Evolutionary conservation across 1,140 invertebrate genomes (phyloP).

Genomic region (Drosophila sturtevanti): DNA sequence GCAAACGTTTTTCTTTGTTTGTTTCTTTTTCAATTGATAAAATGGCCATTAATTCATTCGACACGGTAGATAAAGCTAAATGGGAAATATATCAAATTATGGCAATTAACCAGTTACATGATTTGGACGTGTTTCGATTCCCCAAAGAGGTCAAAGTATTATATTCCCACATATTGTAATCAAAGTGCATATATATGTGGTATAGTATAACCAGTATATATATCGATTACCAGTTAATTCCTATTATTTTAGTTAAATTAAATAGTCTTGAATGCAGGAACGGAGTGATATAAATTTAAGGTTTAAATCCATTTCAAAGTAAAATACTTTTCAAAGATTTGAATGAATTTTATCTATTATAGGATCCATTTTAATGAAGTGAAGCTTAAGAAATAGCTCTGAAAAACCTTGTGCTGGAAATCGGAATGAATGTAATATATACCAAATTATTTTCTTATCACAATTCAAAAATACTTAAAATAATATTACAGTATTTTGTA

Average conservation of each 20-base stretch:
- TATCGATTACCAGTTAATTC: neutral
- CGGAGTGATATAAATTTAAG: neutral
- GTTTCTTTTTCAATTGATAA: constrained; percentile 8
- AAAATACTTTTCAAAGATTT: too few relatives aligned
- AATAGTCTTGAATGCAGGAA: neutral
- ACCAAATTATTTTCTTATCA: too few relatives aligned
- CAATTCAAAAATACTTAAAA: neutral
- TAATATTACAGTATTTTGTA: neutral
- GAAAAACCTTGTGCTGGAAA: too few relatives aligned
- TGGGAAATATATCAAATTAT: constrained; percentile 1
- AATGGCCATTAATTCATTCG: constrained; percentile 9
- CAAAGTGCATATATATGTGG: too few relatives aligned
- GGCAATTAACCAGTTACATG: neutral
- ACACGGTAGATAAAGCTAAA: constrained; percentile 14
- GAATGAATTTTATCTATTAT: too few relatives aligned
- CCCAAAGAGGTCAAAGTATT: neutral
- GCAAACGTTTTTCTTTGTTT: neutral
- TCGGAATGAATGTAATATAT: too few relatives aligned
- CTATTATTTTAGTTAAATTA: neutral
- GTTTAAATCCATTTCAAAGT: too few relatives aligned
- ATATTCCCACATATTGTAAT: neutral
- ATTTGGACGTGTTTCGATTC: neutral
- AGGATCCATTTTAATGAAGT: too few relatives aligned
- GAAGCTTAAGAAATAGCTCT: too few relatives aligned
- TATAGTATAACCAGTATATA: neutral